phyloP scores from a whole-genome alignment of 2,797 vertebrate genomes.

The Sebastes paucispinis region DNA sequence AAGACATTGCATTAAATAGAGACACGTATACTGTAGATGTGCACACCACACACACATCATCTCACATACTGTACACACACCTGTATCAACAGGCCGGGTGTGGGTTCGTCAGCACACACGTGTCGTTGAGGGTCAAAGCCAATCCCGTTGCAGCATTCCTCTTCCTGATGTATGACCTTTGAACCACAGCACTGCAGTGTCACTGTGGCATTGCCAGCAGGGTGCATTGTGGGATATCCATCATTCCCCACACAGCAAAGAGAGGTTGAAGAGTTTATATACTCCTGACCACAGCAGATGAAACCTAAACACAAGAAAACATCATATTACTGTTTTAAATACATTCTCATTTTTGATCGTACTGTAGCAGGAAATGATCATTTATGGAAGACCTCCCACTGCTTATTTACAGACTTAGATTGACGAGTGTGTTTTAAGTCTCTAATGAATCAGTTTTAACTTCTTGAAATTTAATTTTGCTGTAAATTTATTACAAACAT shows the following conservation, averaged over 20 bases:
- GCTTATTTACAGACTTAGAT: background rate
- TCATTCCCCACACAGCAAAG: conserved; percentile 88
- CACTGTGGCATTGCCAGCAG: conserved; percentile 84
- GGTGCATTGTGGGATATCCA: conserved; percentile 84
- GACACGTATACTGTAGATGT: background rate
- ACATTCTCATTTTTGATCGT: background rate
- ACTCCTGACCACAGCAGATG: conserved; percentile 90
- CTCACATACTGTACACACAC: conserved; percentile 80
- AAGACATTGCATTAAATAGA: background rate
- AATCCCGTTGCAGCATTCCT: conserved; percentile 90
- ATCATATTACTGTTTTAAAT: background rate
- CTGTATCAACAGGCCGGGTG: conserved; percentile 83
- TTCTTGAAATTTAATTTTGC: background rate
- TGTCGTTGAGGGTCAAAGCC: conserved; percentile 90
- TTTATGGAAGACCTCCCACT: background rate
- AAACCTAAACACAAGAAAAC: conserved; percentile 81
- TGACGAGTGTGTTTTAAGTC: background rate
- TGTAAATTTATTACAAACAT: background rate
- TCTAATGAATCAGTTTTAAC: background rate
- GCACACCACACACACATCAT: conserved; percentile 52
- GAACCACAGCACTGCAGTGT: conserved; percentile 91
- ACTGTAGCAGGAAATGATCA: too few species aligned
- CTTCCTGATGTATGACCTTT: conserved; percentile 87
- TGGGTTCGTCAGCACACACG: conserved; percentile 90
- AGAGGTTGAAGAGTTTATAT: conserved; percentile 88